phyloP scores from a whole-genome alignment of 2,888 invertebrate species.

The Apamea anceps region DNA sequence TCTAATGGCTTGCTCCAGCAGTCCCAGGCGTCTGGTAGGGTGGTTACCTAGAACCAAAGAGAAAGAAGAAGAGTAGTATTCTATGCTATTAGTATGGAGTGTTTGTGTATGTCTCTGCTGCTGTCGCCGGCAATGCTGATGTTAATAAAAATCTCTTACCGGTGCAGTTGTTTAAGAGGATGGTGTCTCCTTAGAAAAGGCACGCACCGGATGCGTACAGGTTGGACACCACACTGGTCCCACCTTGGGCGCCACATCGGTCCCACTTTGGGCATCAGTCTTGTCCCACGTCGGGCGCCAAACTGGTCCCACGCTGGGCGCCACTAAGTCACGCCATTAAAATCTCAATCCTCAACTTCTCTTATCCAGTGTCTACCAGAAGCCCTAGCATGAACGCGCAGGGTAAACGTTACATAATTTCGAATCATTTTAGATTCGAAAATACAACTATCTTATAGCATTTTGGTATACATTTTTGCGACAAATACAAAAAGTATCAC shows the following conservation, averaged over 20 bases:
- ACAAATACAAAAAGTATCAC: not conserved
- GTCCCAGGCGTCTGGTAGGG: slow-evolving; percentile 94
- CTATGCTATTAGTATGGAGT: not conserved
- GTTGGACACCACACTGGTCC: too few relatives aligned
- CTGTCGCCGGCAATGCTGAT: not conserved
- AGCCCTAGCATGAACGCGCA: not conserved
- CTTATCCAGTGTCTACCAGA: not conserved
- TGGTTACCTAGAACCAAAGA: slow-evolving; percentile 84
- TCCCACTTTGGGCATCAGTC: not conserved
- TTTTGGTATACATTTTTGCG: not conserved
- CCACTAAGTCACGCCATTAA: not conserved
- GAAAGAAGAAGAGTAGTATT: not conserved
- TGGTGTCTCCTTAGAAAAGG: not conserved
- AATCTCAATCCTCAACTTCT: not conserved
- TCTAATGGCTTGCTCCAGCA: slow-evolving; percentile 97
- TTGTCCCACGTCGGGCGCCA: not conserved
- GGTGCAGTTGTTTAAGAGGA: not conserved
- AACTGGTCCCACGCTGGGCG: not conserved
- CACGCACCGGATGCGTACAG: too few relatives aligned
- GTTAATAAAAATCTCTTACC: not conserved
- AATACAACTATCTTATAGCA: not conserved
- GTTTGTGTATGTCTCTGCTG: not conserved
- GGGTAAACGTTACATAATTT: not conserved
- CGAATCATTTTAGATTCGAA: not conserved
- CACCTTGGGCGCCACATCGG: too few relatives aligned